Evolutionary conservation across 2,888 invertebrate species (phyloP), one percentile per base, ranked within the genome.

Genomic region (Vanessa cardui): DNA sequence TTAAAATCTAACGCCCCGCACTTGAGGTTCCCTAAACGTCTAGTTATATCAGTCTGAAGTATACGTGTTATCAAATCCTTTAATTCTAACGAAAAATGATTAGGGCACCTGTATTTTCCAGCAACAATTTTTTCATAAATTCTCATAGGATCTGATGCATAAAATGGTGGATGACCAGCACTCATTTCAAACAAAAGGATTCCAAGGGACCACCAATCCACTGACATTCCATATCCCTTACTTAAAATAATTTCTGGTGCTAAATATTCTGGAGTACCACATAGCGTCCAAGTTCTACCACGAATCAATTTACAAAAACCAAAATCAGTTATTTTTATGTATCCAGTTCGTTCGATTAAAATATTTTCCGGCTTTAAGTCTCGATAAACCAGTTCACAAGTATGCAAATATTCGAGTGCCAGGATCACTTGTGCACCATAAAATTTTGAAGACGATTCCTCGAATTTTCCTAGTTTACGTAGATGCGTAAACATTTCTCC

Each of bases 171-270:
- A 86, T 96, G 96, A 0, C 99, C 99, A 8, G 97, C 96, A 46
- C 95, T 95, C 96, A 98, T 97, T 91, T 98, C 98, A 85, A 94
- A 98, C 5, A 98, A 88, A 2, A 99, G 91, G 9, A 98, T 94
- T 0, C 97, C 99, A 54, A 97, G 94, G 0, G 98, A 96, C 99
- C 99, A 99, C 98, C 98, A 99, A 81, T 99, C 99, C 0, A 98
- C 99, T 0, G 97, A 96, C 79, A 94, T 95, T 54, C 97, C 97
- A 87, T 99, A 99, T 0, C 98, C 98, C 86, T 97, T 98, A 73
- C 96, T 96, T 62, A 98, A 94, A 74, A 99, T 98, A 26, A 96
- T 96, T 90, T 99, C 99, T 0, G 98, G 98, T 0, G 99, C 99
- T 70, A 99, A 92, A 87, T 99, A 99, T 87, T 99, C 99, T 0